Conservation (phyloP, 2,888 invertebrate species). For the Cactoblastis cactorum region DNA sequence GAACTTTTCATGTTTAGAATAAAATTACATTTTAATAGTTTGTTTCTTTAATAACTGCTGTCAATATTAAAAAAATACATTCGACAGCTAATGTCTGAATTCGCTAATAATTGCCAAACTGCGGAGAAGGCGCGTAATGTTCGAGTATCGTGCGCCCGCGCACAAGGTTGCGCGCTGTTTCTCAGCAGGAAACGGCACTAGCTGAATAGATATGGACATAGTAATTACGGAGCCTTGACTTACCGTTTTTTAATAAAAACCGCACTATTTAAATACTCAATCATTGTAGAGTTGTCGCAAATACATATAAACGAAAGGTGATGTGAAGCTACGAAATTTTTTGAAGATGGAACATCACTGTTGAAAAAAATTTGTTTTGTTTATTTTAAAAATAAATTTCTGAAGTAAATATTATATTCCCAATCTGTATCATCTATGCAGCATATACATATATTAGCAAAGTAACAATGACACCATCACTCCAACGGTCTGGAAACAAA, state of each 20-base stretch:
- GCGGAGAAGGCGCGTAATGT: conserved; percentile 65
- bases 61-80: not conserved
- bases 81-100: conserved; percentile 26
- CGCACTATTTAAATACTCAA: conserved; percentile 55
- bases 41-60: conserved; percentile 16
- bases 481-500: not conserved
- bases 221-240: conserved; percentile 73
- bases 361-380: not conserved
- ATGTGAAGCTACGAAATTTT: not conserved
- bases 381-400: too few species aligned
- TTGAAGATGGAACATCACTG: not conserved
- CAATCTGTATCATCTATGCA: too few species aligned
- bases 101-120: conserved; percentile 61
- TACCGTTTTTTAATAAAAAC: conserved; percentile 74
- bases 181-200: conserved; percentile 68
- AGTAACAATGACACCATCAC: not conserved
- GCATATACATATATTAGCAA: not conserved
- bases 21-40: not conserved
- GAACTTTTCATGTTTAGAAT: not conserved
- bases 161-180: conserved; percentile 63
- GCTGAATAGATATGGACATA: conserved; percentile 72
- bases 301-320: not conserved
- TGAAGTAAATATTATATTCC: too few species aligned
- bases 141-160: conserved; percentile 67
- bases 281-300: conserved; percentile 21